These are phyloP conservation scores for Vidua macroura DNA, from an alignment of 2,113 vertebrate genomes.

Conservation along the genomic window DNA sequence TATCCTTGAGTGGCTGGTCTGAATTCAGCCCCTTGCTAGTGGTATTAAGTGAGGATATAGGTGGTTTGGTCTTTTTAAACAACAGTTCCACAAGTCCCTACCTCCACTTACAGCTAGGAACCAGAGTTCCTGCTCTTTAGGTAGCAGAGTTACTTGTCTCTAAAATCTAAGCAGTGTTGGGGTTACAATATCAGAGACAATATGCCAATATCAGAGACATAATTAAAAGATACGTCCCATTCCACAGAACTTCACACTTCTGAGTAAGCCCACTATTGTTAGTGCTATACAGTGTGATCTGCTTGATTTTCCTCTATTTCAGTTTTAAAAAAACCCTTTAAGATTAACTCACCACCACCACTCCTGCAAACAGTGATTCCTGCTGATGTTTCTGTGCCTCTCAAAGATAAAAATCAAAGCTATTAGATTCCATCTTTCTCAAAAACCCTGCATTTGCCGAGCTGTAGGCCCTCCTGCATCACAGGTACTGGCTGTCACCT, in stretches of 20 bases:
- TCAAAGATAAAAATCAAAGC: not conserved
- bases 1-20: not conserved
- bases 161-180: not conserved
- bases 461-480: not conserved
- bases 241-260: not conserved
- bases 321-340: not conserved
- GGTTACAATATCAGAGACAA: not conserved
- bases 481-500: not conserved
- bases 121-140: not conserved
- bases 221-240: not conserved
- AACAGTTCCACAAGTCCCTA: not conserved
- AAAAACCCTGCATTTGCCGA: not conserved
- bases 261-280: not conserved
- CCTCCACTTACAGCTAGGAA: not conserved
- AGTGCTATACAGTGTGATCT: not conserved
- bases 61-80: not conserved
- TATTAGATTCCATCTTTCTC: not conserved
- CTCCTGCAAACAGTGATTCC: not conserved
- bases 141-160: not conserved
- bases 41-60: not conserved
- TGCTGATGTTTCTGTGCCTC: not conserved
- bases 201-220: not conserved
- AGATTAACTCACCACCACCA: not conserved
- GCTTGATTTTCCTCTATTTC: not conserved
- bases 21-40: not conserved